phyloP scores from a whole-genome alignment of 2,113 vertebrate genomes.

The Esox niger region DNA sequence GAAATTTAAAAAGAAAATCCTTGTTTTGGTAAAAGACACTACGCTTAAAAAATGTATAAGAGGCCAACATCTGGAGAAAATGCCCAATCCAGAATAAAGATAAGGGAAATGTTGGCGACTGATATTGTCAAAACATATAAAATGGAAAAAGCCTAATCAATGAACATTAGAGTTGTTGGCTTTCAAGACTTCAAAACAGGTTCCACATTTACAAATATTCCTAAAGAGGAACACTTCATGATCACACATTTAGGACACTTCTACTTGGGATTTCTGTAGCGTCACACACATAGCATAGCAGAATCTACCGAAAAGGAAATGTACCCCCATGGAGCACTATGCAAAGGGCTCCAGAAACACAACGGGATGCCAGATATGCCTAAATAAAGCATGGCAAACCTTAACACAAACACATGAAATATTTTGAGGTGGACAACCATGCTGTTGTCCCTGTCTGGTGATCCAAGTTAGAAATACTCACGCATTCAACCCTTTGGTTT shows the following conservation, averaged over 20 bases:
- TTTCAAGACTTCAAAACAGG: not conserved
- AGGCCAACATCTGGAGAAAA: too few relatives aligned
- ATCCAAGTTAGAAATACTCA: not conserved
- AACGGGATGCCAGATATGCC: not conserved
- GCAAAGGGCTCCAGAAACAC: not conserved
- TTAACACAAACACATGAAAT: not conserved
- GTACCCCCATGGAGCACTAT: not conserved
- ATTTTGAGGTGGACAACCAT: conserved; percentile 34
- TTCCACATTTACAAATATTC: not conserved
- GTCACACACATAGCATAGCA: not conserved
- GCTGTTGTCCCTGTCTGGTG: conserved; percentile 29
- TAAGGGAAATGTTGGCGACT: too few relatives aligned
- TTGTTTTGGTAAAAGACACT: not conserved
- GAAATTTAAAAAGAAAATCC: conserved; percentile 19
- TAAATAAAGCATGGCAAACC: conserved; percentile 9
- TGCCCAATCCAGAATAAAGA: too few relatives aligned
- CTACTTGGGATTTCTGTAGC: not conserved
- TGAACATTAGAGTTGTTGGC: not conserved
- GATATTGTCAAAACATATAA: too few relatives aligned
- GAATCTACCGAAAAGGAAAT: not conserved
- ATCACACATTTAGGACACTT: not conserved
- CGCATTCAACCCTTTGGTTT: not conserved
- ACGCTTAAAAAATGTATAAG: too few relatives aligned
- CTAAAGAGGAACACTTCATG: not conserved
- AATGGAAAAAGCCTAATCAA: not conserved